phyloP scores from a whole-genome alignment of 2,113 vertebrate genomes.

The Periophthalmodon schlosseri region DNA sequence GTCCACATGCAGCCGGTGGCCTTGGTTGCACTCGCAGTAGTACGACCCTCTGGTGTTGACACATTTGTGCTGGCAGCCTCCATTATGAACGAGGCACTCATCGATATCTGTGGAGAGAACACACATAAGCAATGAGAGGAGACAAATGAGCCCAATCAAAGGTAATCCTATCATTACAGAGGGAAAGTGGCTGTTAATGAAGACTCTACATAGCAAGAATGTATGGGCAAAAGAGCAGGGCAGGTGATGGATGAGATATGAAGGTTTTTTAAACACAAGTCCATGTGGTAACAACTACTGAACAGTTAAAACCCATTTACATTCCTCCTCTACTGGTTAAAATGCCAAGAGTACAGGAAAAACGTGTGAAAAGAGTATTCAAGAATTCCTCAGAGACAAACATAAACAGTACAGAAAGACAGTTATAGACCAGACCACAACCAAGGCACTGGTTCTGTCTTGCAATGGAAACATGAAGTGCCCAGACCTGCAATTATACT shows the following conservation, averaged over 20 bases:
- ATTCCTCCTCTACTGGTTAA: slow-evolving; percentile 53
- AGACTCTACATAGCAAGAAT: slow-evolving; percentile 30
- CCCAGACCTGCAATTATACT: not conserved
- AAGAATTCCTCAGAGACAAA: slow-evolving; percentile 45
- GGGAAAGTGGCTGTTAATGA: slow-evolving; percentile 12
- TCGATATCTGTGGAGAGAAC: slow-evolving; percentile 83
- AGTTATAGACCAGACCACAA: slow-evolving; percentile 26
- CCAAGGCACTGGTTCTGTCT: not conserved
- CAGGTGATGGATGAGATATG: slow-evolving; percentile 59
- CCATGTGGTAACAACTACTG: slow-evolving; percentile 72
- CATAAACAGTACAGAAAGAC: slow-evolving; percentile 44
- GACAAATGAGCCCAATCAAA: slow-evolving; percentile 48
- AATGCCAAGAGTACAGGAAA: slow-evolving; percentile 32
- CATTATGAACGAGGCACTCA: slow-evolving; percentile 90
- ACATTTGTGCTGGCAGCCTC: slow-evolving; percentile 95
- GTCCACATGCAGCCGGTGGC: slow-evolving; percentile 88
- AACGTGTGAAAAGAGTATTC: slow-evolving; percentile 55
- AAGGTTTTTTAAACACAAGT: slow-evolving; percentile 44
- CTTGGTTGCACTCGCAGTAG: slow-evolving; percentile 85
- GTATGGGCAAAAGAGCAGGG: slow-evolving; percentile 37
- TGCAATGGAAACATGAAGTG: not conserved
- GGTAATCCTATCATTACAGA: slow-evolving; percentile 56
- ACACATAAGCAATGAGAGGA: not conserved
- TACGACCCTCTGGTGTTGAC: slow-evolving; percentile 90
- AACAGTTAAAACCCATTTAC: slow-evolving; percentile 66